Evolutionary conservation across 2,888 invertebrate species (phyloP).

Genomic region (Eilema depressum): DNA sequence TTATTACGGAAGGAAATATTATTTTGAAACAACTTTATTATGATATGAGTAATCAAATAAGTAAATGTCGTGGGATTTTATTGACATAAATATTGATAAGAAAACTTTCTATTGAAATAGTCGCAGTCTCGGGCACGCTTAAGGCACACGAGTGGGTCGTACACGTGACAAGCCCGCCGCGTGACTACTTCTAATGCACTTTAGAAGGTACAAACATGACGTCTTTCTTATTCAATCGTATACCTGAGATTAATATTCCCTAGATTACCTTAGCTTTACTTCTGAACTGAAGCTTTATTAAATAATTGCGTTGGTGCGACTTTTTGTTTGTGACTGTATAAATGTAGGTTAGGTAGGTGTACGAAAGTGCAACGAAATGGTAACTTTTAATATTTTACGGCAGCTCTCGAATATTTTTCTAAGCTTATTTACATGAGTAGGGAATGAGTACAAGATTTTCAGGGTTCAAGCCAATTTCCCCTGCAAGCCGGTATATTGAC

Average conservation of each 20-base stretch:
- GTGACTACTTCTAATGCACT: conserved; percentile 52
- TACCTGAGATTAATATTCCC: conserved; percentile 22
- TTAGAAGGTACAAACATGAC: conserved; percentile 36
- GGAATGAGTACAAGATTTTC: too few species aligned
- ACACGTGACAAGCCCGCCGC: conserved; percentile 43
- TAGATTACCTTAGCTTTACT: background rate
- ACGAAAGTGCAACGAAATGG: background rate
- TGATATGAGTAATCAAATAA: conserved; percentile 18
- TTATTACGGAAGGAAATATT: conserved; percentile 6
- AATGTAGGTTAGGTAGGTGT: background rate
- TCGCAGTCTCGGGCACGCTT: conserved; percentile 31
- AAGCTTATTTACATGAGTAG: too few species aligned
- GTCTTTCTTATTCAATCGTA: conserved; percentile 27
- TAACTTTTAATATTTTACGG: too few species aligned
- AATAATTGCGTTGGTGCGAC: background rate
- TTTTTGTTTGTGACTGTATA: background rate
- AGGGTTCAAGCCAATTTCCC: background rate
- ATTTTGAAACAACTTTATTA: conserved; percentile 6
- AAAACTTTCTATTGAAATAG: conserved; percentile 31
- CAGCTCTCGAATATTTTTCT: too few species aligned
- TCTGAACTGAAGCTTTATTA: background rate
- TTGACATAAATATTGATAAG: conserved; percentile 32
- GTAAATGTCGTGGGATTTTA: conserved; percentile 9
- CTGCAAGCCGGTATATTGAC: background rate
- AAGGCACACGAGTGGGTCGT: conserved; percentile 28